Evolutionary conservation across 2,113 vertebrate genomes (phyloP).

Genomic region (Phocoena sinus): DNA sequence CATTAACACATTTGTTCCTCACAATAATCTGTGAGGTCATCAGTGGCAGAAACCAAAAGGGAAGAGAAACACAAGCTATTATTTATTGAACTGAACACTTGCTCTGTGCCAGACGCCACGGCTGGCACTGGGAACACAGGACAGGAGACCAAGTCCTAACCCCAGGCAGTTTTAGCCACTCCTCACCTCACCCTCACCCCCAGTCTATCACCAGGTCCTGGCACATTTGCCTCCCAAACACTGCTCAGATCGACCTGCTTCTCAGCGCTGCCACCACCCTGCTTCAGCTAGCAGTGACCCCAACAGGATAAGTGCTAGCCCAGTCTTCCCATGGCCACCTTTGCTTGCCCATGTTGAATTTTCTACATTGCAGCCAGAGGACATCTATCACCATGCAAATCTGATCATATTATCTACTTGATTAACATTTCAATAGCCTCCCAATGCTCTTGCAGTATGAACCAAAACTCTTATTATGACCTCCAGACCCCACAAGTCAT

Average conservation of each 20-base stretch:
- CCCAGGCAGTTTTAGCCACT: neutral
- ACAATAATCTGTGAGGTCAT: neutral
- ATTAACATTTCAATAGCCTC: neutral
- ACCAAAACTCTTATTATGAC: neutral
- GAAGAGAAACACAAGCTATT: neutral
- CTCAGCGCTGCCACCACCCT: no score
- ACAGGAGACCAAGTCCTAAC: neutral
- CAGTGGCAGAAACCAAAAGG: neutral
- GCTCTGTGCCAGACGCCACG: neutral
- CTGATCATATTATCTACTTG: neutral
- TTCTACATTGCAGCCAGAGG: neutral
- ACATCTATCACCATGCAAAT: neutral
- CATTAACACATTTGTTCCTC: neutral
- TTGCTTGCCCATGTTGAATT: neutral
- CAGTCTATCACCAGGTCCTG: neutral
- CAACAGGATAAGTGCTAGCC: neutral
- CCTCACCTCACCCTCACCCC: neutral
- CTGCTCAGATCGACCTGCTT: neutral
- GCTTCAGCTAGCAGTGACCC: no score
- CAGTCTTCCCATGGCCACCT: no score
- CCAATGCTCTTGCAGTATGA: neutral
- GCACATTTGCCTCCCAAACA: neutral
- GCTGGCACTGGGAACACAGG: neutral
- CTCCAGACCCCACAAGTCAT: neutral
- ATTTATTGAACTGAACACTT: neutral